Percentiles rank a stretch among this genome's conserved stretches.
These are phyloP conservation scores for Tridacna gigas DNA, from an alignment of 2,888 invertebrate species.

Conservation along the genomic window DNA sequence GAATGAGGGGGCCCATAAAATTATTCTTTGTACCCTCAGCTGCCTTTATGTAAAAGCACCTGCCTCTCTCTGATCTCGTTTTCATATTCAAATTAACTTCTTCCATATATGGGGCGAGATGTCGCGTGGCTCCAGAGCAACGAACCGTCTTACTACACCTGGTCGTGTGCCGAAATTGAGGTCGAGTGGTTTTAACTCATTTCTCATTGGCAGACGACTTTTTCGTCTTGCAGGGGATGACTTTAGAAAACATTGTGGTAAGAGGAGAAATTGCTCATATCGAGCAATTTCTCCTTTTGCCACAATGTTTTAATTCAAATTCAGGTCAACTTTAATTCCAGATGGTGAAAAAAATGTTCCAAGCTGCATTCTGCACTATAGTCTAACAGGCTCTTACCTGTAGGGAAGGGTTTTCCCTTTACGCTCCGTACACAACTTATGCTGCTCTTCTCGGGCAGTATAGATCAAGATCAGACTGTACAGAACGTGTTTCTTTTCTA, in stretches of 20 bases:
- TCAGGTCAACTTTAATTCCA: no score
- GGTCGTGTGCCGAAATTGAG: conserved; percentile 59
- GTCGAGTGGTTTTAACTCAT: conserved; percentile 11
- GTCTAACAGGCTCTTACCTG: no score
- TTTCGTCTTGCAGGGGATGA: no score
- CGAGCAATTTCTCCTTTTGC: neutral
- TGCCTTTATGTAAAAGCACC: conserved; percentile 61
- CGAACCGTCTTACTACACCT: conserved; percentile 62
- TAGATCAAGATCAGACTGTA: no score
- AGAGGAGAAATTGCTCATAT: neutral
- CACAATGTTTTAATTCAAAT: neutral
- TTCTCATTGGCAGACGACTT: neutral
- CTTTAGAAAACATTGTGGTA: neutral
- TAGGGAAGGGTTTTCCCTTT: no score
- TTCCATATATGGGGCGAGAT: conserved; percentile 69
- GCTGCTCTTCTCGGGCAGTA: no score
- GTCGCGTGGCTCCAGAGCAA: conserved; percentile 71
- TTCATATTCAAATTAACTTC: conserved; percentile 69
- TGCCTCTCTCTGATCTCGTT: conserved; percentile 58
- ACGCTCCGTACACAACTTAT: no score
- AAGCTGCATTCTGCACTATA: no score
- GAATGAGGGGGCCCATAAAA: conserved; percentile 61
- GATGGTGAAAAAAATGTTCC: no score
- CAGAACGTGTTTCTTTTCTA: no score
- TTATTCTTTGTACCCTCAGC: conserved; percentile 62